Percentiles rank a stretch among this genome's conserved stretches.
phyloP scores from a whole-genome alignment of 2,113 vertebrate genomes.

The Eulemur macaco region DNA sequence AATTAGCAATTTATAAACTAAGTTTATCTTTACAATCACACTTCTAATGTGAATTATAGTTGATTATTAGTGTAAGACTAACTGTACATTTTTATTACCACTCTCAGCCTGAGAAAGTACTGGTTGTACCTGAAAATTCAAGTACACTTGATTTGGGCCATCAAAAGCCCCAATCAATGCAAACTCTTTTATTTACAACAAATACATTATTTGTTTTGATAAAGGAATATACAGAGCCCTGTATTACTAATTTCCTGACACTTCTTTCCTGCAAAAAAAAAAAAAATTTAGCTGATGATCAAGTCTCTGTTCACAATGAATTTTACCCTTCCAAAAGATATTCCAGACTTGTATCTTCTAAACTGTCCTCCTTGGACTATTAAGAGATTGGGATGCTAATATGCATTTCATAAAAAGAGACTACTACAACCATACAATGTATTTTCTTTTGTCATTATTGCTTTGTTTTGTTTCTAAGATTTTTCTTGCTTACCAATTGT shows the following conservation, averaged over 20 bases:
- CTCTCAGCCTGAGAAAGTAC: constrained; percentile 18
- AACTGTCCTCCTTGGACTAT: not conserved
- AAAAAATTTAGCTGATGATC: not conserved
- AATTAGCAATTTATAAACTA: constrained; percentile 34
- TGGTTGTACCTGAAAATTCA: constrained; percentile 19
- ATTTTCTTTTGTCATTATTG: not conserved
- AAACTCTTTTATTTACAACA: constrained; percentile 27
- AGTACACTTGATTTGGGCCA: constrained; percentile 6
- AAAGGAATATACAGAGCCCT: not conserved
- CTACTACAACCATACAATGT: not conserved
- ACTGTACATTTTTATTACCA: not conserved
- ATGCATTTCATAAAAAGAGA: not conserved
- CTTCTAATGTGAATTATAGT: constrained; percentile 37
- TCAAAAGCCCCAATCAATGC: not conserved
- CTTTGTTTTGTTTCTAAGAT: not conserved
- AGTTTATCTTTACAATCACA: not conserved
- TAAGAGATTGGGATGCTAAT: not conserved
- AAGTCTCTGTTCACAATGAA: constrained; percentile 24
- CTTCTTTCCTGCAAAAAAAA: not conserved
- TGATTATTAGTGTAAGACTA: constrained; percentile 28
- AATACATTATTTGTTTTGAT: constrained; percentile 52
- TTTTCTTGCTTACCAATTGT: not conserved
- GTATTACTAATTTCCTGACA: not conserved
- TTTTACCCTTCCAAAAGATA: not conserved
- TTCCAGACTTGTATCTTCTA: not conserved